These are phyloP conservation scores for Diarsia mendica DNA, from an alignment of 2,888 invertebrate species.

Conservation along the genomic window DNA sequence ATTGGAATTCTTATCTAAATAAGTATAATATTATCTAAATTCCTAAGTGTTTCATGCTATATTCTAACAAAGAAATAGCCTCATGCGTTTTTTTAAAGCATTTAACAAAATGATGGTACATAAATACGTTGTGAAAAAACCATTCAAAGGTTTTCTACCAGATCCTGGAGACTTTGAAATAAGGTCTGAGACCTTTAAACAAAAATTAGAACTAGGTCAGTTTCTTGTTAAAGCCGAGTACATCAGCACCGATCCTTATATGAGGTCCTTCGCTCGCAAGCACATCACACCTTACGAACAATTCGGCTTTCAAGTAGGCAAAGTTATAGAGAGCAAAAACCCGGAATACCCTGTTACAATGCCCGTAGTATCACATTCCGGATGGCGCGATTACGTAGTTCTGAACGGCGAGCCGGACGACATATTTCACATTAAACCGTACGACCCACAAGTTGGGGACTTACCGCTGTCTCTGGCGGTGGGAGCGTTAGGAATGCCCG, in stretches of 20 bases:
- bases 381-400: constrained; percentile 91
- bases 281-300: constrained; percentile 71
- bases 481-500: constrained; percentile 92
- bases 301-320: constrained; percentile 78
- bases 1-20: not conserved
- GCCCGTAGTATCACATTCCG: constrained; percentile 90
- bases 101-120: constrained; percentile 52
- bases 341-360: constrained; percentile 90
- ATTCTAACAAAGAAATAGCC: not conserved
- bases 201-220: constrained; percentile 82
- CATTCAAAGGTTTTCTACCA: constrained; percentile 78
- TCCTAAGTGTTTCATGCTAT: not conserved
- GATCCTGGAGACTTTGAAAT: constrained; percentile 80
- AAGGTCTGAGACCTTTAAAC: constrained; percentile 79
- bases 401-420: constrained; percentile 68
- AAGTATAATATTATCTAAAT: not conserved
- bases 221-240: constrained; percentile 91
- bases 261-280: constrained; percentile 84
- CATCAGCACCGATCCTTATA: constrained; percentile 92
- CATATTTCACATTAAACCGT: constrained; percentile 71
- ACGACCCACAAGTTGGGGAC: constrained; percentile 86
- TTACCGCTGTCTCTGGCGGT: constrained; percentile 88
- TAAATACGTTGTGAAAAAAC: constrained; percentile 70
- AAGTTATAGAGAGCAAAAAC: constrained; percentile 91
- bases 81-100: constrained; percentile 4